Conservation (phyloP, 2,797 vertebrate species). For the Sebastes taczanowskii region DNA sequence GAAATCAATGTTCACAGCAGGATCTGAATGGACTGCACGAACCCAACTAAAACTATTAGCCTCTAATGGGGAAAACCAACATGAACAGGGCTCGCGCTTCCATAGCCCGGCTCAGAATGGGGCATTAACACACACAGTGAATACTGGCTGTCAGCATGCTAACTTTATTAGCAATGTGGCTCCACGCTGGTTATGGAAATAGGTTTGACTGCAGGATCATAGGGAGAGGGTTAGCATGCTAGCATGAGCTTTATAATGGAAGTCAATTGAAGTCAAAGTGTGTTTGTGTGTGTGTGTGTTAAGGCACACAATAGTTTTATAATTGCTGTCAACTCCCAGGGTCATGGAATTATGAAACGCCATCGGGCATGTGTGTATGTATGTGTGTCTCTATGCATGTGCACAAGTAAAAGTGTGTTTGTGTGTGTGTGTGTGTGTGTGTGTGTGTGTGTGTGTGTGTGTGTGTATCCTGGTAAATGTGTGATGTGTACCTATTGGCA, state of each 20-base stretch:
- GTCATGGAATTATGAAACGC: conserved; percentile 42
- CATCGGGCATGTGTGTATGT: neutral
- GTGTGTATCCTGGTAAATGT: neutral
- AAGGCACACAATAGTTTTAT: conserved; percentile 8
- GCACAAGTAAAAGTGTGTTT: neutral
- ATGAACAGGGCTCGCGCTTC: neutral
- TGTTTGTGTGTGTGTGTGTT: neutral
- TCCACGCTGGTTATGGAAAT: conserved; percentile 69
- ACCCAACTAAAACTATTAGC: conserved; percentile 59
- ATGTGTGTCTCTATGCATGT: neutral
- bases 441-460: neutral
- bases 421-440: too few species aligned
- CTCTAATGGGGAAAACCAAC: conserved; percentile 56
- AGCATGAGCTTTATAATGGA: conserved; percentile 39
- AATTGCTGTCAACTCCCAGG: conserved; percentile 27
- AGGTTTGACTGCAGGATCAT: conserved; percentile 40
- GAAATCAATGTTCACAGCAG: conserved; percentile 63
- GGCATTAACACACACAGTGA: conserved; percentile 51
- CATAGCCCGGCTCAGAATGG: conserved; percentile 23
- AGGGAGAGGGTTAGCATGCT: conserved; percentile 43
- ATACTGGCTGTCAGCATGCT: conserved; percentile 54
- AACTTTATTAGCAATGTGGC: conserved; percentile 64
- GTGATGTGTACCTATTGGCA: neutral
- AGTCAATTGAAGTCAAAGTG: conserved; percentile 49
- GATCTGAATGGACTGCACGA: conserved; percentile 51